These are phyloP conservation scores for Emys orbicularis DNA, from an alignment of 2,797 vertebrate species.

Conservation along the genomic window DNA sequence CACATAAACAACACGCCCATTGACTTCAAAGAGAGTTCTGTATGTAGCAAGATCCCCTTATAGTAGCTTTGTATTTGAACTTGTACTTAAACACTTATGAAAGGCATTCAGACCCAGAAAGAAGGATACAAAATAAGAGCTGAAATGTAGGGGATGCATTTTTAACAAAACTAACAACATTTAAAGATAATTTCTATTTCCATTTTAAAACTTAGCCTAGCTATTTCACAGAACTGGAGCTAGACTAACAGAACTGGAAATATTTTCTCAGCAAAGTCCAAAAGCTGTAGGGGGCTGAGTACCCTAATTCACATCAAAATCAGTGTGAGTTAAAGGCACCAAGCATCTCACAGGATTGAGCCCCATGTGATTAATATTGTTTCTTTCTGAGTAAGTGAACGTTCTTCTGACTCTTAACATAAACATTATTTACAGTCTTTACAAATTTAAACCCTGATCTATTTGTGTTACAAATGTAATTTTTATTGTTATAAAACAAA, in stretches of 20 bases:
- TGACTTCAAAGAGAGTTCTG: neutral
- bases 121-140: neutral
- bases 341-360: neutral
- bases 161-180: neutral
- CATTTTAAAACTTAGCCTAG: neutral
- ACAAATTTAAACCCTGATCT: constrained; percentile 5
- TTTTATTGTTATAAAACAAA: neutral
- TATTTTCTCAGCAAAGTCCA: neutral
- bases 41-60: neutral
- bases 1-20: neutral
- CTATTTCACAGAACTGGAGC: neutral
- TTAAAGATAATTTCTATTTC: neutral
- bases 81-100: neutral
- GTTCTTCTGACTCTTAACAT: neutral
- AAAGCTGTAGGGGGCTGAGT: neutral
- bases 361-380: neutral
- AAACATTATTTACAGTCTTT: constrained; percentile 32
- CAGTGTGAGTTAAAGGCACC: neutral
- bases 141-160: neutral
- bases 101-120: neutral
- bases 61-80: neutral
- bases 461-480: constrained; percentile 8
- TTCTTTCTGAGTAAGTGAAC: neutral
- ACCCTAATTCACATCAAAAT: neutral
- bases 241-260: neutral